Base-by-base conservation (phyloP, 2,797 vertebrate genomes). In the Megaceryle alcyon region DNA sequence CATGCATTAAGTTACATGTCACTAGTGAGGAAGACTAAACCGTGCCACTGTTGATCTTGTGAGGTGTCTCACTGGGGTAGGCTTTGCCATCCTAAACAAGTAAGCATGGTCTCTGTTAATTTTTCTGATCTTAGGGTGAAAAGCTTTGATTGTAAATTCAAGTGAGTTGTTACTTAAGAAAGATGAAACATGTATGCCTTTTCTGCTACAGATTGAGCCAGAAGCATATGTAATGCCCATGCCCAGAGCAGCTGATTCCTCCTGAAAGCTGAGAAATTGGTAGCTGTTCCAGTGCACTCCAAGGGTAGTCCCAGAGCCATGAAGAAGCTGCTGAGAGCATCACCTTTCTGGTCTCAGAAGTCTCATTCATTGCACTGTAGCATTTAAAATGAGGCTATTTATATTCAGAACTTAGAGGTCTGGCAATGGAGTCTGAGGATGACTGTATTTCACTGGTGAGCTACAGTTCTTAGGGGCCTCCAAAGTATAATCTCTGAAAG, bases 181-280 rank as follows among this genome's bases (percentile, higher is more conserved):
- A 78, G 20, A 60, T 14, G 22, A 66, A 88, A 51, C 9, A 19
- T 0, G 0, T 20, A 46, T 4, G 14, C 15, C 4, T 71, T 65
- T 83, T 25, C 41, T 49, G 18, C 31, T 57, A 25, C 12, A 12
- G 64, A 6, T 44, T 3, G 3, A 91, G 28, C 21, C 26, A 51
- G 22, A 9, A 46, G 23, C 0, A 0, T 7, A 43, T 0, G 1
- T 29, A 54, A 49, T 7, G 4, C 3, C 6, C 8, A 7, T 0
- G 2, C 19, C n/a, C 28, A 7, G 19, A 89, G 35, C 21, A 56
- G 35, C 2, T 61, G 39, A 49, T 82, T 78, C 78, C 9, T 41
- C 46, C 37, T 61, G 51, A 88, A 79, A 73, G 37, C 37, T 61
- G n/a, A 75, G 72, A 79, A 82, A 70, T 31, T 23, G n/a, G 19